Base-by-base conservation (phyloP, 2,888 invertebrate genomes). In the Polydrusus tereticollis region DNA sequence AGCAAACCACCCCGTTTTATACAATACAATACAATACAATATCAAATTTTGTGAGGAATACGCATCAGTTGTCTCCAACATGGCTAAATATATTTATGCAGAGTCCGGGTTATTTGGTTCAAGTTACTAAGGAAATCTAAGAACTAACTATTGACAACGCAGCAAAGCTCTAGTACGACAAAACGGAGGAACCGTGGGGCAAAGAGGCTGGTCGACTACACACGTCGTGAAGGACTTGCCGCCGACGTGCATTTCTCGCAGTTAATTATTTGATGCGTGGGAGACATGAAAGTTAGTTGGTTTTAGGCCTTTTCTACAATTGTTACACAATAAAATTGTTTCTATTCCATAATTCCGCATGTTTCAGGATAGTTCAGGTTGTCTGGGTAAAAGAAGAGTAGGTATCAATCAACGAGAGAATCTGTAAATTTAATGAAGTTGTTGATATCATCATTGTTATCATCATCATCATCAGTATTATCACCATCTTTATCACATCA, bases 231-330 rank as follows among this genome's bases (percentile, higher is more conserved):
- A 68, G 62, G 45, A 45, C 55, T 67, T 68, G 72, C 72, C 64
- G 68, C 68, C 72, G 72, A 72, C 68, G 72, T 72, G 57, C 64
- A 65, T 69, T 69, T 66, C 65, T 69, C 66, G 69, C 66, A 29
- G 69, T 73, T 73, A 73, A 73, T 73, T 69, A 73, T 73, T 73
- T 73, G 65, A 55, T 69, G 73, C 63, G 73, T 73, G 66, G 73
- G 73, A 69, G 65, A 43, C 62, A 41, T 55, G 66, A 73, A 69
- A 73, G 69, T 63, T 47, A 60, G 58, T 65, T 45, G 38, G 23
- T 59, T 65, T 69, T 63, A 69, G 26, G 63, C 43, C 69, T 57
- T 57, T 58, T 69, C 52, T 63, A 29, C 57, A 69, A 50, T 23
- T 63, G 41, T 2, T 45, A 60, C 36, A 14, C 16, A 33, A 58